These are phyloP conservation scores for Phortica variegata DNA, from an alignment of 1,140 invertebrate species.

Conservation along the genomic window DNA sequence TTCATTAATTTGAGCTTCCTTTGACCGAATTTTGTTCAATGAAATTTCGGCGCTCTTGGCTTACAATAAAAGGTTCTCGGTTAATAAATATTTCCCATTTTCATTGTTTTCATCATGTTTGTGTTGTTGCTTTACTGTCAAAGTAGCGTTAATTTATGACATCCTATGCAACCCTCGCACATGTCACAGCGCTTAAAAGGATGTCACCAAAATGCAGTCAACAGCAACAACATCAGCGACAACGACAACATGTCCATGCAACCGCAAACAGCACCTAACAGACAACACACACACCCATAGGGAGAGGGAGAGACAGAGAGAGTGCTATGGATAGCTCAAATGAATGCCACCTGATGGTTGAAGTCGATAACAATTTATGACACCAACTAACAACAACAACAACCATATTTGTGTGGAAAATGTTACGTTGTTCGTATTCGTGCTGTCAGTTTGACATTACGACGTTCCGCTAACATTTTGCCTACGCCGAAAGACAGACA, in stretches of 20 bases:
- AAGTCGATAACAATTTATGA: conserved; percentile 56
- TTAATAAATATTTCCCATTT: too few species aligned
- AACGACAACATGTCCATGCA: conserved; percentile 17
- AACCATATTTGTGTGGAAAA: conserved; percentile 12
- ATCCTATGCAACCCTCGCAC: too few species aligned
- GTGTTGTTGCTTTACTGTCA: too few species aligned
- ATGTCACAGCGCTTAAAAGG: too few species aligned
- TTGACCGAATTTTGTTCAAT: too few species aligned
- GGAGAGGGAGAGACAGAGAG: conserved; percentile 1
- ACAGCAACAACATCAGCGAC: too few species aligned
- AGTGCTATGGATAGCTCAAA: conserved; percentile 33
- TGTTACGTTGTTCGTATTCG: conserved; percentile 12
- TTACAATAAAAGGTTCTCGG: too few species aligned
- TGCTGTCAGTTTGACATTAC: conserved; percentile 35
- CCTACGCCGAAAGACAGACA: conserved; percentile 8
- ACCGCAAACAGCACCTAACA: conserved; percentile 11
- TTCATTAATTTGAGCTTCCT: too few species aligned
- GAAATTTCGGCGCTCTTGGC: too few species aligned
- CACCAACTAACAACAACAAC: conserved; percentile 27
- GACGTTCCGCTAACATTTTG: conserved; percentile 21
- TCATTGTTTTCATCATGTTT: too few species aligned
- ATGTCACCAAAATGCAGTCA: too few species aligned
- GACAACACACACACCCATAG: conserved; percentile 34
- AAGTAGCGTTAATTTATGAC: too few species aligned
- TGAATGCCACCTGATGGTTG: conserved; percentile 53